These are phyloP conservation scores for Micronycteris hirsuta DNA, from an alignment of 2,113 vertebrate species.

Conservation along the genomic window DNA sequence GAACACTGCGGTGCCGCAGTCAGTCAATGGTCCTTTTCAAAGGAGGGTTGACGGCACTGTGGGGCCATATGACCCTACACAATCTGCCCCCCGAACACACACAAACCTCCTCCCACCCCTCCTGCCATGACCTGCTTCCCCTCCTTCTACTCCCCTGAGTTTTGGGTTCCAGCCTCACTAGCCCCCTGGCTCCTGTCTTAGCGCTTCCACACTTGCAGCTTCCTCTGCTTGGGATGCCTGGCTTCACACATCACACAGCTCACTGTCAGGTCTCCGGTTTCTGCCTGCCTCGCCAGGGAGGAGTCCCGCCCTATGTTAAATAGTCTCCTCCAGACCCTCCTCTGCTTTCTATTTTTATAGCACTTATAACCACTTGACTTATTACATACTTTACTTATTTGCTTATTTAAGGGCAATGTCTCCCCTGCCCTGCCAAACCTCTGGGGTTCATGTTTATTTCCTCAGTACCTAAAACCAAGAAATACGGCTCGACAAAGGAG, in stretches of 20 bases:
- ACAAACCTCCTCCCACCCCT: neutral
- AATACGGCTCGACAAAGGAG: neutral
- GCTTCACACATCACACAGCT: accelerated
- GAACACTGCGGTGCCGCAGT: neutral
- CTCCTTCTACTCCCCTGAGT: neutral
- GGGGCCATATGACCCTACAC: neutral
- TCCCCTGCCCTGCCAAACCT: neutral
- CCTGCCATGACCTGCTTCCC: no score
- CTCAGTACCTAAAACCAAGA: neutral
- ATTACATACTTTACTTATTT: neutral
- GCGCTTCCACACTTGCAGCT: neutral
- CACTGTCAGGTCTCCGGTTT: neutral
- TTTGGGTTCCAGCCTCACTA: neutral
- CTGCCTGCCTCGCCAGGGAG: neutral
- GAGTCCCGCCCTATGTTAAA: neutral
- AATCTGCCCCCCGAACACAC: neutral
- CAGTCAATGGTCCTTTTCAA: neutral
- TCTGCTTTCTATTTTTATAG: neutral
- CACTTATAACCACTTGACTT: neutral
- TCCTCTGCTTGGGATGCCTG: neutral
- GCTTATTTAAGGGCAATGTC: neutral
- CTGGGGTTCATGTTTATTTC: neutral
- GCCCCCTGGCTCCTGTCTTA: neutral
- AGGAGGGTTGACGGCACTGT: neutral
- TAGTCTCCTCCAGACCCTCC: neutral